phyloP scores from a whole-genome alignment of 2,797 vertebrate genomes.

The Enteromius argenteus region DNA sequence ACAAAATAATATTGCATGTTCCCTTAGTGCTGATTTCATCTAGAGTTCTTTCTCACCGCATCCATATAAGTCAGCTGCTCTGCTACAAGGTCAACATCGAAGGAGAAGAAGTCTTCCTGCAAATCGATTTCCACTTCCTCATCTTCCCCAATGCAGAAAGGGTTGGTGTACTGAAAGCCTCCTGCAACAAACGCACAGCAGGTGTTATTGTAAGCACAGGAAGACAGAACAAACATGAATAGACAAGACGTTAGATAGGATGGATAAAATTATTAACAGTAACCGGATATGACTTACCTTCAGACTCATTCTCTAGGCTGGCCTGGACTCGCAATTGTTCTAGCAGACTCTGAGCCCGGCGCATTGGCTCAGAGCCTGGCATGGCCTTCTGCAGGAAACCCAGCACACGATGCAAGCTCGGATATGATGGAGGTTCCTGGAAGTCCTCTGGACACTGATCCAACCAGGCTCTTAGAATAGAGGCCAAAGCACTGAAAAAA shows the following conservation, averaged over 20 bases:
- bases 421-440: conserved; percentile 86
- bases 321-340: conserved; percentile 87
- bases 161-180: conserved; percentile 77
- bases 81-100: conserved; percentile 87
- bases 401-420: conserved; percentile 84
- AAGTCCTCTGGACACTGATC: conserved; percentile 96
- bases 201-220: conserved; percentile 26
- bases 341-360: conserved; percentile 85
- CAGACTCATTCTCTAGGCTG: conserved; percentile 75
- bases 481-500: conserved; percentile 84
- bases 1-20: background rate
- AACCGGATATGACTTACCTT: conserved; percentile 73
- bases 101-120: conserved; percentile 87
- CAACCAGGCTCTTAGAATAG: conserved; percentile 90
- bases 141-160: conserved; percentile 83
- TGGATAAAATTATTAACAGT: background rate
- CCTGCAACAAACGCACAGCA: conserved; percentile 67
- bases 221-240: conserved; percentile 38
- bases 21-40: background rate
- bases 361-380: conserved; percentile 87
- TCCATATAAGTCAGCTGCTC: conserved; percentile 98
- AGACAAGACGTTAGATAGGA: background rate
- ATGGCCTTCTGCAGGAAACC: conserved; percentile 84
- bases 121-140: conserved; percentile 82
- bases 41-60: conserved; percentile 77